Evolutionary conservation across 2,888 invertebrate species (phyloP).

Genomic region (Tetramorium bicarinatum): DNA sequence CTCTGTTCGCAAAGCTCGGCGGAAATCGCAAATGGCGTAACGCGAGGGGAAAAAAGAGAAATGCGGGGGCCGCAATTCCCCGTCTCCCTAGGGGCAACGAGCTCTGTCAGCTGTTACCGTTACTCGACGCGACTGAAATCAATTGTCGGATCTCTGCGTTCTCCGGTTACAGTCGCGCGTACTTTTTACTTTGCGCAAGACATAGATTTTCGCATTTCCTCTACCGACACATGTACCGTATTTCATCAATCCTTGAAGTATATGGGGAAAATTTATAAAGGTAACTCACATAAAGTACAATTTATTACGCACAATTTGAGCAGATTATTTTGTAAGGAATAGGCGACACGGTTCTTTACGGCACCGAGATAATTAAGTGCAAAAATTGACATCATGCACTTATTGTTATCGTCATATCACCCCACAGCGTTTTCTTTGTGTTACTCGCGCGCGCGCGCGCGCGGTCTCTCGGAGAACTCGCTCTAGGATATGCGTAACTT

Average conservation of each 20-base stretch:
- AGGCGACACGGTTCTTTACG: neutral
- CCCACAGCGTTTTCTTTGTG: neutral
- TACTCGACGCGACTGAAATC: constrained; percentile 5
- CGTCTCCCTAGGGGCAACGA: constrained; percentile 12
- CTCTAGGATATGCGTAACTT: neutral
- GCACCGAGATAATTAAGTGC: neutral
- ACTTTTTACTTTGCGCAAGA: neutral
- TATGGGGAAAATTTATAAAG: neutral
- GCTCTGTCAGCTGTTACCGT: constrained; percentile 34
- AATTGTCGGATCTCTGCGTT: constrained; percentile 27
- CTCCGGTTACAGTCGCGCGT: neutral
- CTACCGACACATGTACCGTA: neutral
- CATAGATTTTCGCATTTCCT: neutral
- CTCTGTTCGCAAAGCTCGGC: constrained; percentile 25
- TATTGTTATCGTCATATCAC: constrained; percentile 1
- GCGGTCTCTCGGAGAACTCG: neutral
- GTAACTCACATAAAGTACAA: neutral
- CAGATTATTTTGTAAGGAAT: neutral
- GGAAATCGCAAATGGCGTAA: constrained; percentile 45
- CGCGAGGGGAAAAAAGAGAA: constrained; percentile 12
- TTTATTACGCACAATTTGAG: neutral
- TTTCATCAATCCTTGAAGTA: neutral
- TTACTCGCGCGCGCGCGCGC: neutral
- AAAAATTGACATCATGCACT: neutral
- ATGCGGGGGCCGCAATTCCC: neutral